A percentile compares a stretch with the other conserved stretches of the same genome.
These are phyloP conservation scores for Characodon lateralis DNA, from an alignment of 2,797 vertebrate species.

Conservation along the genomic window DNA sequence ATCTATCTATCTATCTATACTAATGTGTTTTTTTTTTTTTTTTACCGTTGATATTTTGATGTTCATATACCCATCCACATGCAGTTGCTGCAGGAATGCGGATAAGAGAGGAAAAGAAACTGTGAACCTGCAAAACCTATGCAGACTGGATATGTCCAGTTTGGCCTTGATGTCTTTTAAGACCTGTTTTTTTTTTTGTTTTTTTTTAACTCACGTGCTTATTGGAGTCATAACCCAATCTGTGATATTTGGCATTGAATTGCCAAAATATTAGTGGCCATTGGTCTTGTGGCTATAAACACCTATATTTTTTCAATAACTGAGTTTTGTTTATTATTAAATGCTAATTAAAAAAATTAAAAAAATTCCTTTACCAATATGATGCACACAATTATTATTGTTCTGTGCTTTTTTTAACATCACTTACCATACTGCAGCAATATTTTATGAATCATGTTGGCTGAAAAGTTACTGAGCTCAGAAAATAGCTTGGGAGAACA, in stretches of 20 bases:
- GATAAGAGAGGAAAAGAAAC: slow-evolving; percentile 35
- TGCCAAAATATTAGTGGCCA: slow-evolving; percentile 22
- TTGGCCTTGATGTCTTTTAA: slow-evolving; percentile 72
- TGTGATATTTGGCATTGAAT: slow-evolving; percentile 56
- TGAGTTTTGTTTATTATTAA: background rate
- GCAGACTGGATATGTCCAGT: slow-evolving; percentile 68
- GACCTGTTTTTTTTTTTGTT: slow-evolving; percentile 76
- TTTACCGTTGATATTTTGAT: slow-evolving; percentile 35
- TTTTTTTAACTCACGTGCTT: slow-evolving; percentile 54
- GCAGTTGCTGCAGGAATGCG: slow-evolving; percentile 61
- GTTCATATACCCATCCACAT: slow-evolving; percentile 61
- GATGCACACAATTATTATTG: background rate
- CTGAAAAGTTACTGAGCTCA: slow-evolving; percentile 15
- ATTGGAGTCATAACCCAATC: slow-evolving; percentile 60
- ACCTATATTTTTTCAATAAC: slow-evolving; percentile 9
- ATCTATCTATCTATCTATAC: background rate
- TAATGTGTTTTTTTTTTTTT: too few species aligned
- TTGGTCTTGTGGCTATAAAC: slow-evolving; percentile 15
- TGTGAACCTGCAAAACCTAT: slow-evolving; percentile 69
- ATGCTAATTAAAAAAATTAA: too few species aligned
- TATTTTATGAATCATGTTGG: slow-evolving; percentile 21
- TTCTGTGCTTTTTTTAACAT: background rate
- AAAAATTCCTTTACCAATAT: background rate
- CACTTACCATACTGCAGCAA: background rate
- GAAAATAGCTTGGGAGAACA: slow-evolving; percentile 15